Conservation (phyloP, 2,113 vertebrate species). For the Anas platyrhynchos region DNA sequence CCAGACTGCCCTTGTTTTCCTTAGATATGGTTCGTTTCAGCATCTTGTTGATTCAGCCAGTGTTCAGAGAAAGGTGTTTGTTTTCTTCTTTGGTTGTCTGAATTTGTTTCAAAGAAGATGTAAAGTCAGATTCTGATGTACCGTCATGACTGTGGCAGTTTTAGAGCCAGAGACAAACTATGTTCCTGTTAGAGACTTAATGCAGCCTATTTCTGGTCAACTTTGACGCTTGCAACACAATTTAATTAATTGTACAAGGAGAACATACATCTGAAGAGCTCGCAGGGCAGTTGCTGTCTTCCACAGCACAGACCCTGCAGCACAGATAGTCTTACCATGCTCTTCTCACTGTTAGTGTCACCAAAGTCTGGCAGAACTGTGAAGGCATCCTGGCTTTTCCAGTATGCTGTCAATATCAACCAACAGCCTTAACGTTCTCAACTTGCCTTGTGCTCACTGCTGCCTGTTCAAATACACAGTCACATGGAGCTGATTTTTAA, state of each 20-base stretch:
- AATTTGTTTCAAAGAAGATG: background rate
- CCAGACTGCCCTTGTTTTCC: background rate
- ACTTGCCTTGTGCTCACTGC: background rate
- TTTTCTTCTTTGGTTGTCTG: background rate
- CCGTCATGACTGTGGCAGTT: background rate
- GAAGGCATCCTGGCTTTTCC: background rate
- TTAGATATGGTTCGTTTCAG: background rate
- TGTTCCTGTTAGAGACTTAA: background rate
- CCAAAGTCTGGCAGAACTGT: background rate
- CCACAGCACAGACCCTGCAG: background rate
- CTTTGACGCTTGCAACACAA: background rate
- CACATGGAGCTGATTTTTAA: background rate
- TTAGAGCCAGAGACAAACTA: background rate
- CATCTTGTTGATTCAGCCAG: background rate
- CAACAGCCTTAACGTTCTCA: background rate
- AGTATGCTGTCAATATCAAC: background rate
- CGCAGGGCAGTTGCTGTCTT: accelerated
- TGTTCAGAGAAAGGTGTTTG: background rate
- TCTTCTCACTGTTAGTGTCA: background rate
- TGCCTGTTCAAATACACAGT: background rate
- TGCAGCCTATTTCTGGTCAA: background rate
- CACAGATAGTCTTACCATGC: background rate
- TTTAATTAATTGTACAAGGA: background rate
- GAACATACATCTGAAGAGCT: background rate
- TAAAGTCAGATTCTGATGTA: background rate